phyloP scores from a whole-genome alignment of 2,113 vertebrate genomes.

The Diphyllodes magnificus region DNA sequence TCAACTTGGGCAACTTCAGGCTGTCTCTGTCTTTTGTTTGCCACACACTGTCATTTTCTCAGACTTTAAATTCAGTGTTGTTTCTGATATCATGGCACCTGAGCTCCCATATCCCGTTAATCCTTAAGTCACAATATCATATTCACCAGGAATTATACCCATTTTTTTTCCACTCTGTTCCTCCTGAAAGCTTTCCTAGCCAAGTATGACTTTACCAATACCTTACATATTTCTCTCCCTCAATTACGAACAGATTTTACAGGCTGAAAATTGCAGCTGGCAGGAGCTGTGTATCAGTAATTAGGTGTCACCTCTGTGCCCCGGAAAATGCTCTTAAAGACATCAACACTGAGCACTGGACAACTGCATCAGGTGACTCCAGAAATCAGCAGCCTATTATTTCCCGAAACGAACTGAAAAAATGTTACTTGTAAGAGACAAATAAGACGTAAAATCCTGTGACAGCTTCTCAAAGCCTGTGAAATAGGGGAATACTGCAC shows the following conservation, averaged over 20 bases:
- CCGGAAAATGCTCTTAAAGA: neutral
- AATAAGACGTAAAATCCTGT: neutral
- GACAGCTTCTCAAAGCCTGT: neutral
- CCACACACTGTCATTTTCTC: neutral
- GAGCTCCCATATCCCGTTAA: neutral
- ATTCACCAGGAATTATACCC: neutral
- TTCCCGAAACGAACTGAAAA: neutral
- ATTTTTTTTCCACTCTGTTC: neutral
- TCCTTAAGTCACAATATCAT: neutral
- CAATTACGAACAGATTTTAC: neutral
- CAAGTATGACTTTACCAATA: neutral
- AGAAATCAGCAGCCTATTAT: neutral
- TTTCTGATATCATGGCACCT: neutral
- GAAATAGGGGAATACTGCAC: neutral
- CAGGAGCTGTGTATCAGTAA: neutral
- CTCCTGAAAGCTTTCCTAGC: neutral
- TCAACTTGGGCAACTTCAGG: neutral
- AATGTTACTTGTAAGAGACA: neutral
- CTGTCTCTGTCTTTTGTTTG: neutral
- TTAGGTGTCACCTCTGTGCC: neutral
- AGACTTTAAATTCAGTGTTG: neutral
- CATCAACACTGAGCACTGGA: neutral
- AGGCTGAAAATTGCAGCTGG: neutral
- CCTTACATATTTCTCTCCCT: neutral
- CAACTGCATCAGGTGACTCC: neutral